Evolutionary conservation across 1,140 invertebrate species (phyloP).

Genomic region (Vanessa atalanta): DNA sequence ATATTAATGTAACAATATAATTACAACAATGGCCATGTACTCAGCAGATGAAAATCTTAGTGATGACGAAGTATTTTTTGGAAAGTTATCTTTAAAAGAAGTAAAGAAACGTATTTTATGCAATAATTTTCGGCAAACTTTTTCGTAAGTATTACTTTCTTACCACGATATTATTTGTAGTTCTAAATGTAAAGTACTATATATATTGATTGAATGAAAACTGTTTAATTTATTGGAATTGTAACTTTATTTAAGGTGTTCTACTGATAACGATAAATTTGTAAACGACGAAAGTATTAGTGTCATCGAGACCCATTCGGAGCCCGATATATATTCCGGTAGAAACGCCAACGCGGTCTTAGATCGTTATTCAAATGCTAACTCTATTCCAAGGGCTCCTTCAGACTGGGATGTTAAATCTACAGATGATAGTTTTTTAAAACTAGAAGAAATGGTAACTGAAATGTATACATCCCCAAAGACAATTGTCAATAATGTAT

Average conservation of each 20-base stretch:
- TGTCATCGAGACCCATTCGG: constrained; percentile 62
- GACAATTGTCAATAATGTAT: constrained; percentile 26
- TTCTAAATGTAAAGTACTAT: neutral
- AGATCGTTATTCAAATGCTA: constrained; percentile 17
- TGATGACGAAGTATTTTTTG: constrained; percentile 62
- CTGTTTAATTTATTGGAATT: neutral
- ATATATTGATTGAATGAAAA: neutral
- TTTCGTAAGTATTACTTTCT: constrained; percentile 27
- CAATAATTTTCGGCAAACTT: constrained; percentile 31
- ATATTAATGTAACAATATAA: neutral
- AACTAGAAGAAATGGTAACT: constrained; percentile 56
- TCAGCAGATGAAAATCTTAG: constrained; percentile 33
- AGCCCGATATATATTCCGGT: constrained; percentile 47
- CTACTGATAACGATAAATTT: constrained; percentile 25
- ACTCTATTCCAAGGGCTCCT: constrained; percentile 20
- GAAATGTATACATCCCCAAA: constrained; percentile 44
- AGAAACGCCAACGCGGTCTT: neutral
- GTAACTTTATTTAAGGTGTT: constrained; percentile 29
- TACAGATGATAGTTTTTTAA: constrained; percentile 56
- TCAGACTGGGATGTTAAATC: constrained; percentile 36
- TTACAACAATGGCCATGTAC: constrained; percentile 5
- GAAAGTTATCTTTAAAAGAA: constrained; percentile 57
- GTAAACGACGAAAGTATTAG: constrained; percentile 39
- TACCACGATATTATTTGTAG: constrained; percentile 2
- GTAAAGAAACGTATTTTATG: constrained; percentile 52